phyloP scores from a whole-genome alignment of 2,113 vertebrate genomes.

The Osmerus eperlanus region DNA sequence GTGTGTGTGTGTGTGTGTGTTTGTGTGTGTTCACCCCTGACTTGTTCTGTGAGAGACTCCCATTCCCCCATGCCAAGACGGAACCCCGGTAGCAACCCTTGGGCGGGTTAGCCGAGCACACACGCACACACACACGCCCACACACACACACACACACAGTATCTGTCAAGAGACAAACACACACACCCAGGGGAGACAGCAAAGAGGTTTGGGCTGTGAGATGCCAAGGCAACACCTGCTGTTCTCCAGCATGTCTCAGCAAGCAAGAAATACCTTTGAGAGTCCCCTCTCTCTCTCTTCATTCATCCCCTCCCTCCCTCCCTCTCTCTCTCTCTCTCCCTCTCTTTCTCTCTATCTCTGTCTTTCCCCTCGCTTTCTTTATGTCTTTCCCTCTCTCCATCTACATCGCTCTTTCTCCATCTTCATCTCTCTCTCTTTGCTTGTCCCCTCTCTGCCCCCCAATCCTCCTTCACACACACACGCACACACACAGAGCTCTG shows the following conservation, averaged over 20 bases:
- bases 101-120: slow-evolving; percentile 3
- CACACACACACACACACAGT: slow-evolving; percentile 4
- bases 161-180: background rate
- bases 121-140: background rate
- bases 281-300: background rate
- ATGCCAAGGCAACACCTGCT: slow-evolving; percentile 5
- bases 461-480: background rate
- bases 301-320: background rate
- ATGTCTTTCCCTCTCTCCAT: background rate
- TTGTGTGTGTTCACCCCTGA: background rate
- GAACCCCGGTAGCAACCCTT: slow-evolving; percentile 12
- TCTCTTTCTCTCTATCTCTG: background rate
- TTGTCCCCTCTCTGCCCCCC: background rate
- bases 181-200: background rate
- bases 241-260: slow-evolving; percentile 1
- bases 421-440: background rate
- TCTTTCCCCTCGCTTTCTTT: background rate
- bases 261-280: background rate
- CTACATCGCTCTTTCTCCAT: background rate
- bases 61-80: slow-evolving; percentile 6
- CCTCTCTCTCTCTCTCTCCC: slow-evolving; percentile 3
- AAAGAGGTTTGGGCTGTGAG: slow-evolving; percentile 1
- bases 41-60: background rate
- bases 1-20: background rate
- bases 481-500: background rate